Evolutionary conservation across 2,888 invertebrate genomes (phyloP).

Genomic region (Orchestes rusci): DNA sequence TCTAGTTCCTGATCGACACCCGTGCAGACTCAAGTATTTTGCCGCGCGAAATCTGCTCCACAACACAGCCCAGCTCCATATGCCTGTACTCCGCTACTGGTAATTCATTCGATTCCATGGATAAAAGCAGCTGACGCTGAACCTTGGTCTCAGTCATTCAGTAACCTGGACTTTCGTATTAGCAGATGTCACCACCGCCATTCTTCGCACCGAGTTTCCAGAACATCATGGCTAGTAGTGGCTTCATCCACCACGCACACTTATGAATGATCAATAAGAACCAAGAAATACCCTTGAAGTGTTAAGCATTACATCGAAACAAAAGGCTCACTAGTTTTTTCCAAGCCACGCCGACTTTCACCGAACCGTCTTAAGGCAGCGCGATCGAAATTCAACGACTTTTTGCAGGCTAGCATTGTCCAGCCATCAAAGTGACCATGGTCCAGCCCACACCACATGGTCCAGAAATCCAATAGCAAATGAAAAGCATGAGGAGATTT

Average conservation of each 20-base stretch:
- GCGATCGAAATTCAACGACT: background rate
- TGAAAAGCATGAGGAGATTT: background rate
- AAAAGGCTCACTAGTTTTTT: background rate
- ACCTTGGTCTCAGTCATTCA: background rate
- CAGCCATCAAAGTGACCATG: background rate
- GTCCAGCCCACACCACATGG: background rate
- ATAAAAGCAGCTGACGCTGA: slow-evolving; percentile 1
- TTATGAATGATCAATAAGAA: background rate
- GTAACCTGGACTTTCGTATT: background rate
- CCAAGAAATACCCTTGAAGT: background rate
- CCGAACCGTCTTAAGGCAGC: background rate
- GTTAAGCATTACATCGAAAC: slow-evolving; percentile 1
- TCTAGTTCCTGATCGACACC: slow-evolving; percentile 2
- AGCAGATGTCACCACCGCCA: background rate
- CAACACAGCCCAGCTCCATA: background rate
- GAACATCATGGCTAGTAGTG: background rate
- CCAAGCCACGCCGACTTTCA: background rate
- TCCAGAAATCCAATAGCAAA: background rate
- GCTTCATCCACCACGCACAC: background rate
- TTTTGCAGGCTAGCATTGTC: background rate
- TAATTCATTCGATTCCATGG: background rate
- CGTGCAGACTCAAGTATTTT: background rate
- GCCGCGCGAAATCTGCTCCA: background rate
- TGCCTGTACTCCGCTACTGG: slow-evolving; percentile 1
- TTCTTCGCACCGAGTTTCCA: background rate